Conservation (phyloP, 1,140 invertebrate species). For the Ephestia elutella region DNA sequence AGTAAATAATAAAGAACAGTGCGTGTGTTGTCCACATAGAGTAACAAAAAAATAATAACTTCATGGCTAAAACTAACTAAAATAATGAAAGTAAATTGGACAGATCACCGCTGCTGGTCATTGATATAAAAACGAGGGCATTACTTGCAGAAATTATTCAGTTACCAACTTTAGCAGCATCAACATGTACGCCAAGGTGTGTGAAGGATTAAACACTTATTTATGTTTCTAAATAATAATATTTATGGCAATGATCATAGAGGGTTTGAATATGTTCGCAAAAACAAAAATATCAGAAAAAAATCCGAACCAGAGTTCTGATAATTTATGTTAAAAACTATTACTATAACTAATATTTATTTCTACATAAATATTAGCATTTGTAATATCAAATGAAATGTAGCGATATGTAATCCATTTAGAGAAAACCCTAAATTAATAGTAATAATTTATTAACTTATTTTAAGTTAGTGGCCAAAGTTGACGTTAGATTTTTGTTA, state of each 20-base stretch:
- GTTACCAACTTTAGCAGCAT: slow-evolving; percentile 60
- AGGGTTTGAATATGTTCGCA: not conserved
- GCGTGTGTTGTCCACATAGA: not conserved
- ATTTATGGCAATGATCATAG: not conserved
- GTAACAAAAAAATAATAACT: not conserved
- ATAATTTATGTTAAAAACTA: too few relatives aligned
- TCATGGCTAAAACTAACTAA: slow-evolving; percentile 2
- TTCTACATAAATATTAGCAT: too few relatives aligned
- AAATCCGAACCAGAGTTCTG: too few relatives aligned
- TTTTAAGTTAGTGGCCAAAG: too few relatives aligned
- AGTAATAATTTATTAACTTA: too few relatives aligned
- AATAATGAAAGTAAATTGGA: slow-evolving; percentile 7
- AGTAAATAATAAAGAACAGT: not conserved
- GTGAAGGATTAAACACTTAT: slow-evolving; percentile 16
- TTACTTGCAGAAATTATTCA: slow-evolving; percentile 58
- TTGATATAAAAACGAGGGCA: slow-evolving; percentile 37
- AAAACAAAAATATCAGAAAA: too few relatives aligned
- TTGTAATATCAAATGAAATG: too few relatives aligned
- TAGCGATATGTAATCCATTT: too few relatives aligned
- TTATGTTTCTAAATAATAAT: not conserved
- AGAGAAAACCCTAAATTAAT: too few relatives aligned
- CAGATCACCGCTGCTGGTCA: not conserved
- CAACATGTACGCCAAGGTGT: slow-evolving; percentile 70
- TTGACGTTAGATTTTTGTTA: too few relatives aligned
- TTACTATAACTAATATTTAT: too few relatives aligned